phyloP scores from a whole-genome alignment of 2,888 invertebrate genomes.

The Pseudoips prasinana region DNA sequence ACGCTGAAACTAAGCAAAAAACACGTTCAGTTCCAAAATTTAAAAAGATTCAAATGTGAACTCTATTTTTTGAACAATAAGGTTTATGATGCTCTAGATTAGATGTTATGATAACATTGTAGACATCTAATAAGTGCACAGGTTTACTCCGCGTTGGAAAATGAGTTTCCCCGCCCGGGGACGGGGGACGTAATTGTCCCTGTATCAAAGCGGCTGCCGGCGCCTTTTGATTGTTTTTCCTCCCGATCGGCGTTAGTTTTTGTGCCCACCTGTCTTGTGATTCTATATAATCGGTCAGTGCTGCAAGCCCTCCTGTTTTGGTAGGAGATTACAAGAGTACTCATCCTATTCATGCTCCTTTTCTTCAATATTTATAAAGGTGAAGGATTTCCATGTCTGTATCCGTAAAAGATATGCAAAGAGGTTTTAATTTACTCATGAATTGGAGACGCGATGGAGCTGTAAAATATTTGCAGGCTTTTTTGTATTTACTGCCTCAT shows the following conservation, averaged over 20 bases:
- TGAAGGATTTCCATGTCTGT: no score
- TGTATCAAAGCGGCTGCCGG: slow-evolving; percentile 67
- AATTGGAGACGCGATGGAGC: no score
- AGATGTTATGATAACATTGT: slow-evolving; percentile 30
- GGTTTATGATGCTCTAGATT: slow-evolving; percentile 1
- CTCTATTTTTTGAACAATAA: slow-evolving; percentile 14
- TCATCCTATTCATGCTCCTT: slow-evolving; percentile 7
- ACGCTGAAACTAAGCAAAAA: slow-evolving; percentile 25
- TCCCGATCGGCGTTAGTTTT: slow-evolving; percentile 51
- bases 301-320: not conserved
- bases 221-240: slow-evolving; percentile 78
- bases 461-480: no score
- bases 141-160: slow-evolving; percentile 73
- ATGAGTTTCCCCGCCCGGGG: slow-evolving; percentile 71
- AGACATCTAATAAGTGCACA: slow-evolving; percentile 67
- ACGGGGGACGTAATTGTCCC: slow-evolving; percentile 63
- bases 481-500: no score
- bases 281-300: slow-evolving; percentile 22
- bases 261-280: slow-evolving; percentile 57
- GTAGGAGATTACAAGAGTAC: not conserved
- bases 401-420: no score
- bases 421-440: no score
- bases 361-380: no score
- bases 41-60: slow-evolving; percentile 19
- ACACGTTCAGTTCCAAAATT: slow-evolving; percentile 7